Percentiles rank a stretch among this genome's conserved stretches.
These are phyloP conservation scores for Drosophila busckii DNA, from an alignment of 1,140 invertebrate species.

Conservation along the genomic window DNA sequence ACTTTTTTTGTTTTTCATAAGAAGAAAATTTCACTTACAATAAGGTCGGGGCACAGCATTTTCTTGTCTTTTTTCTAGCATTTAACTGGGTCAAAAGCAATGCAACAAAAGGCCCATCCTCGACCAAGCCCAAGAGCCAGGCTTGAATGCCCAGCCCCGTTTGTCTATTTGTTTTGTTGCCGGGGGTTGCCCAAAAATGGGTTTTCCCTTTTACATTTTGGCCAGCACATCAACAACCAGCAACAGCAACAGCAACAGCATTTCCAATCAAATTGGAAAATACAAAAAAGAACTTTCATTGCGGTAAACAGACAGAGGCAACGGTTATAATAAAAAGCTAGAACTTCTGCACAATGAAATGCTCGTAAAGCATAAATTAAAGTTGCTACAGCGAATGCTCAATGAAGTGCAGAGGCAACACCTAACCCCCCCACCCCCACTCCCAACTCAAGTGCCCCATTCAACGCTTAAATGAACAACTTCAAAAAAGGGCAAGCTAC, in stretches of 20 bases:
- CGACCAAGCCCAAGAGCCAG: constrained; percentile 43
- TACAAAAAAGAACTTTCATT: constrained; percentile 41
- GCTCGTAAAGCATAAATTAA: constrained; percentile 56
- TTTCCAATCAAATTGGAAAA: constrained; percentile 31
- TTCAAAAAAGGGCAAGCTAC: constrained; percentile 43
- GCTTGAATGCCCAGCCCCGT: constrained; percentile 43
- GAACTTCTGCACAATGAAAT: constrained; percentile 40
- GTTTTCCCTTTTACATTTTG: constrained; percentile 72
- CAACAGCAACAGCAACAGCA: constrained; percentile 1
- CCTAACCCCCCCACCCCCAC: background rate
- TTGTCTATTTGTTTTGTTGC: constrained; percentile 37
- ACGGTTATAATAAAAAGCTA: constrained; percentile 10
- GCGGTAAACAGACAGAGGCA: constrained; percentile 30
- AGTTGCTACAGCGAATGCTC: constrained; percentile 40
- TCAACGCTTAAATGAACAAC: constrained; percentile 13
- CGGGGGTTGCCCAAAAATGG: constrained; percentile 46
- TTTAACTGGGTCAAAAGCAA: constrained; percentile 69
- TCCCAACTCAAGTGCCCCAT: background rate
- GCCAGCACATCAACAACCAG: constrained; percentile 3
- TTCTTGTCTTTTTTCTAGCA: constrained; percentile 65
- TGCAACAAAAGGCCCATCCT: constrained; percentile 54
- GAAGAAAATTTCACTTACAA: constrained; percentile 70
- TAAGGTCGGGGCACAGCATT: constrained; percentile 62
- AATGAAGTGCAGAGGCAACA: constrained; percentile 37
- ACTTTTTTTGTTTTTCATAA: constrained; percentile 12